Evolutionary conservation across 2,888 invertebrate genomes (phyloP).

Genomic region (Pseudanteris insignis): DNA sequence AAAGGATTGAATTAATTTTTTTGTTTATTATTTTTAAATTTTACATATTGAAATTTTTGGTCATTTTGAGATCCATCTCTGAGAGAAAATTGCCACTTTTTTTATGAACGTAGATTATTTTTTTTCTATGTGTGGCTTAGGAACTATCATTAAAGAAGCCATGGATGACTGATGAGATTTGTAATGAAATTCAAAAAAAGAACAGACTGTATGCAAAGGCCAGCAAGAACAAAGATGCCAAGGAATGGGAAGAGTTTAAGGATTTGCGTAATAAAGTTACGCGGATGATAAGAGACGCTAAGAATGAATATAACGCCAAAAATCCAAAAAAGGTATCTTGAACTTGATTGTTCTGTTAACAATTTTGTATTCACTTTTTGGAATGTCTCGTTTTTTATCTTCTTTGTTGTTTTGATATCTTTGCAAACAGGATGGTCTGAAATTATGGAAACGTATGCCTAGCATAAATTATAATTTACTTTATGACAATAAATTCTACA

Average conservation of each 20-base stretch:
- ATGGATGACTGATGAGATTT: constrained; percentile 65
- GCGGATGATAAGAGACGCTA: constrained; percentile 64
- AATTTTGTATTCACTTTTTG: constrained; percentile 5
- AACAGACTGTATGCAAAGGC: constrained; percentile 63
- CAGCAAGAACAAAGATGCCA: constrained; percentile 62
- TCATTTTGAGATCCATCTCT: constrained; percentile 9
- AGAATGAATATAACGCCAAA: constrained; percentile 62
- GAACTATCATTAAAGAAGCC: constrained; percentile 63
- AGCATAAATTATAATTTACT: no score
- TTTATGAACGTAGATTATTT: constrained; percentile 23
- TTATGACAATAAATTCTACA: no score
- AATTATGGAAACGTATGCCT: no score
- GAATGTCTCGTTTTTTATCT: constrained; percentile 12
- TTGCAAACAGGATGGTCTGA: constrained; percentile 39
- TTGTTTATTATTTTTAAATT: neutral
- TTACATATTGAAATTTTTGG: neutral
- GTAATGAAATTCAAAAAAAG: constrained; percentile 63
- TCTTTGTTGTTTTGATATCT: constrained; percentile 37
- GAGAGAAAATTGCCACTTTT: constrained; percentile 24
- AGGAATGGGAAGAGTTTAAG: constrained; percentile 65
- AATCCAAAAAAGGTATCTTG: constrained; percentile 62
- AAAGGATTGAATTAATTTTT: neutral
- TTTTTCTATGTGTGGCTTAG: constrained; percentile 48
- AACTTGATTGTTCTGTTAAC: constrained; percentile 18
- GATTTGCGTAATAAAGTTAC: constrained; percentile 64